Conservation (phyloP, 2,888 invertebrate species). For the Amphipyra tragopoginis region DNA sequence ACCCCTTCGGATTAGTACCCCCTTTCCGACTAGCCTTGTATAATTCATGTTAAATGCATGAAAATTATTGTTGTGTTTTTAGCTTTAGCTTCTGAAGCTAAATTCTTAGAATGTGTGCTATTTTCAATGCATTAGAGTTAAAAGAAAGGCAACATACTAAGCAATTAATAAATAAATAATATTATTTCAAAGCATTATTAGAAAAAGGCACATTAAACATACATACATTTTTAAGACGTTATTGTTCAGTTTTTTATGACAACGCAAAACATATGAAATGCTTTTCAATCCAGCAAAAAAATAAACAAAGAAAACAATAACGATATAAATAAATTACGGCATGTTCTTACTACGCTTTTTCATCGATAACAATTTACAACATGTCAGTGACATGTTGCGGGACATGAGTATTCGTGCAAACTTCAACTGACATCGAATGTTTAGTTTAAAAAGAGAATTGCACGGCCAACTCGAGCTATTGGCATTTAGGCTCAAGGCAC, state of each 20-base stretch:
- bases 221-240: constrained; percentile 24
- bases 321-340: constrained; percentile 34
- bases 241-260: constrained; percentile 30
- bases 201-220: constrained; percentile 18
- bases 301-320: constrained; percentile 22
- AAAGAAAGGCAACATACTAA: neutral
- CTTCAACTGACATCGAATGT: constrained; percentile 33
- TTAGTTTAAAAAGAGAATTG: constrained; percentile 40
- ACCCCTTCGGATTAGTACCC: no score
- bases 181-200: constrained; percentile 4
- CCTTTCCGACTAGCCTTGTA: no score
- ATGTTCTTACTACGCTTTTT: constrained; percentile 44
- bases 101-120: no score
- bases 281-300: constrained; percentile 25
- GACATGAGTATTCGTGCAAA: constrained; percentile 37
- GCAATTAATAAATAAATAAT: constrained; percentile 1
- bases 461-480: constrained; percentile 31
- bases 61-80: neutral
- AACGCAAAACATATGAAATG: constrained; percentile 26
- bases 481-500: constrained; percentile 13
- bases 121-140: no score
- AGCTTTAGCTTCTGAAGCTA: no score
- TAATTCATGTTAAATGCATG: no score
- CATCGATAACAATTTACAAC: constrained; percentile 42
- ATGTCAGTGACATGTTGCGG: constrained; percentile 36